Conservation (phyloP, 2,888 invertebrate genomes). For the Prosapia bicincta region DNA sequence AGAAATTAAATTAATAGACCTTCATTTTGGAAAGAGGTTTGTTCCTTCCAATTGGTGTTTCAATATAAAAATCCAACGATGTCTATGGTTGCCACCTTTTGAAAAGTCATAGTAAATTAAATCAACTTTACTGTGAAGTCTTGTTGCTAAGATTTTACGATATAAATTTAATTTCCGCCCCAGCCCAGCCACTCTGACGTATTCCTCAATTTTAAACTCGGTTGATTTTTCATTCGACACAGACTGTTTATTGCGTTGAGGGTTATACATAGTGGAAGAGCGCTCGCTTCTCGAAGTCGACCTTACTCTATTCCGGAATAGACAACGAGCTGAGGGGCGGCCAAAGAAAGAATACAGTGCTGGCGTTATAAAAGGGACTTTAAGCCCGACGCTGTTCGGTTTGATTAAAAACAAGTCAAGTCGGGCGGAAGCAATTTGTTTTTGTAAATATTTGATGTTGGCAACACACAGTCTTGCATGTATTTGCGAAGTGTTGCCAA, state of each 20-base stretch:
- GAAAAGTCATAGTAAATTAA: no score
- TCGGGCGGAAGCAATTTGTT: neutral
- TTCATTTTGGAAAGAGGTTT: no score
- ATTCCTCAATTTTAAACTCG: no score
- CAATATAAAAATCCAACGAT: no score
- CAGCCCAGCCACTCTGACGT: no score
- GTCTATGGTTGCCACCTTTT: no score
- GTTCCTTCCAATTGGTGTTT: no score
- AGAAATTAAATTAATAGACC: no score
- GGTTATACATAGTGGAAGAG: neutral
- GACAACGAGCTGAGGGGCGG: neutral
- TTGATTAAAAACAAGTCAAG: conserved; percentile 2
- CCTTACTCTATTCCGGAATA: neutral
- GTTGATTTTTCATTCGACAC: neutral
- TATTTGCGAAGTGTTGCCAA: neutral
- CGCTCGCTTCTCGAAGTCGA: neutral
- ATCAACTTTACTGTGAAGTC: no score
- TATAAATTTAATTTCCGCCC: no score
- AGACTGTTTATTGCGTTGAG: neutral
- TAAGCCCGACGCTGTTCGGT: neutral
- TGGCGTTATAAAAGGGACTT: neutral
- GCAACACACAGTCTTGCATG: neutral
- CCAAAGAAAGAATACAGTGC: neutral
- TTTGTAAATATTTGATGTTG: neutral
- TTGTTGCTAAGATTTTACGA: no score